Evolutionary conservation across 2,113 vertebrate species (phyloP), one percentile per base, ranked within the genome.

Genomic region (Garra rufa): DNA sequence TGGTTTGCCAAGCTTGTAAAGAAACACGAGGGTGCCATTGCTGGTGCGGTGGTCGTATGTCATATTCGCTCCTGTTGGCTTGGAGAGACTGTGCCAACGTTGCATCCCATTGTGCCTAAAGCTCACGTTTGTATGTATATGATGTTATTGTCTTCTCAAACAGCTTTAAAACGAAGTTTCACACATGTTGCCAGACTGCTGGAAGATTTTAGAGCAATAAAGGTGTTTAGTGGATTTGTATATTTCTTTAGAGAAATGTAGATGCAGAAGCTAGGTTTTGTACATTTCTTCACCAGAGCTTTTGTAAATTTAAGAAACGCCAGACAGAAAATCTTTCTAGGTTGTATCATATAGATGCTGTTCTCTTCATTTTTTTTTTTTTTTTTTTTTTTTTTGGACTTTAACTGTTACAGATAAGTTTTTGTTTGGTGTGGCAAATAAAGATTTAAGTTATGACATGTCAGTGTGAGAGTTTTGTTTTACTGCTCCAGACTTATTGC

Each of bases 381-480:
- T n/a, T n/a, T n/a, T n/a, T n/a, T n/a, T n/a, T n/a, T n/a, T n/a
- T n/a, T n/a, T 92, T 89, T 91, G 95, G 84, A 77, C 90, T 95
- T 95, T 94, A 95, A 94, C 92, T 94, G 91, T 95, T 95, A 87
- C 93, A 93, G 91, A 86, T 93, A 88, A 83, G 85, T 92, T 94
- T 93, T 94, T 82, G 93, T 93, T 89, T 94, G 89, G 91, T 87
- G 89, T 92, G 88, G 87, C 91, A 92, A 97, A 96, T 96, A 97
- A 97, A 96, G 95, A 95, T 96, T 96, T 97, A 95, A 96, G 95
- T 95, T 83, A 87, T 88, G 85, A 85, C 57, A 55, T 57, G 73
- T 57, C 7, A 59, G 44, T 34, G 9, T 26, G 41, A 10, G 28
- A 59, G 1, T 11, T 9, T 48, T n/a, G 28, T 38, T 10, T 2